phyloP scores from a whole-genome alignment of 2,888 invertebrate genomes.

The Drosophila cognata region DNA sequence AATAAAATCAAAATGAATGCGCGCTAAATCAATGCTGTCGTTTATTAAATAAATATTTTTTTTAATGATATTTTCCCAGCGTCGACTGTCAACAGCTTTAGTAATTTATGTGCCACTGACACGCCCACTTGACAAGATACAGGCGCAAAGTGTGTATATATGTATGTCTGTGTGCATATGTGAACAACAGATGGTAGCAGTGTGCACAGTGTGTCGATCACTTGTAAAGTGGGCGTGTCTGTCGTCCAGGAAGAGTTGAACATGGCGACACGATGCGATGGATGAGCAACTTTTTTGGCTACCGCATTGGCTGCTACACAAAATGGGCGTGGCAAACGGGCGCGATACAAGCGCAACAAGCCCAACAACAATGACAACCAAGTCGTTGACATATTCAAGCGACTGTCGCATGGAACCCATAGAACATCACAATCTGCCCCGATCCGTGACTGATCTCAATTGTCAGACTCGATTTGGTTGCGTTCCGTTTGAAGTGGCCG shows the following conservation, averaged over 20 bases:
- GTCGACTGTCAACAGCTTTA: constrained; percentile 65
- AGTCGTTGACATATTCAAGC: constrained; percentile 69
- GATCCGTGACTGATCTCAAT: constrained; percentile 36
- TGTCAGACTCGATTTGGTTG: constrained; percentile 69
- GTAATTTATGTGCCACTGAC: constrained; percentile 69
- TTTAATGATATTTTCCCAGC: constrained; percentile 71
- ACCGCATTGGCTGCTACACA: constrained; percentile 74
- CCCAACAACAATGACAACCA: constrained; percentile 34
- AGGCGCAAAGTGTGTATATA: constrained; percentile 2
- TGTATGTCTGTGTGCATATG: constrained; percentile 2
- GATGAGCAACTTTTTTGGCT: constrained; percentile 62
- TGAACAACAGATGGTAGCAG: constrained; percentile 46
- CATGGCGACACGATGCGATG: constrained; percentile 52
- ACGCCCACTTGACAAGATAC: constrained; percentile 64
- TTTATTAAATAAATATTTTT: constrained; percentile 66
- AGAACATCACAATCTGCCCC: constrained; percentile 5
- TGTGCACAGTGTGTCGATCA: constrained; percentile 55
- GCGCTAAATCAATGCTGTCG: constrained; percentile 71
- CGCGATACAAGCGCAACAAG: constrained; percentile 24
- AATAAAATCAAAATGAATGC: constrained; percentile 56
- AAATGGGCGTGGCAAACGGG: constrained; percentile 65
- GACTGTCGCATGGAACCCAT: constrained; percentile 10
- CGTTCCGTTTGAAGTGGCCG: constrained; percentile 66
- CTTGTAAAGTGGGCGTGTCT: constrained; percentile 68
- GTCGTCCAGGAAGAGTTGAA: constrained; percentile 70